phyloP scores from a whole-genome alignment of 2,888 invertebrate species.

The Zaprionus bogoriensis region DNA sequence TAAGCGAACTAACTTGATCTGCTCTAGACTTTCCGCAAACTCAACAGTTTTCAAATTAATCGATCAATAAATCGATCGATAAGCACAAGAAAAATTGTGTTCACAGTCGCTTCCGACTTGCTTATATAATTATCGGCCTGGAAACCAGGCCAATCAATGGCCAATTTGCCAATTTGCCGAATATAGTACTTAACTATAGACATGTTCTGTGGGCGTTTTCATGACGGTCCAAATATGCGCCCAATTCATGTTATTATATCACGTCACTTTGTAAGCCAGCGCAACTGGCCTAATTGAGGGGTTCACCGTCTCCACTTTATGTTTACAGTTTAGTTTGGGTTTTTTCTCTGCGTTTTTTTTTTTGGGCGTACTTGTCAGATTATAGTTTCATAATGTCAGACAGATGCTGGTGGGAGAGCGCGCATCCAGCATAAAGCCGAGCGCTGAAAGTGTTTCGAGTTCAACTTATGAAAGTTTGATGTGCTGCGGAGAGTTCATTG shows the following conservation, averaged over 20 bases:
- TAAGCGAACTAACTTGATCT: neutral
- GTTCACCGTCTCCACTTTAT: slow-evolving; percentile 1
- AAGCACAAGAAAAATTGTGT: neutral
- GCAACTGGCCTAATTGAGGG: slow-evolving; percentile 49
- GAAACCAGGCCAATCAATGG: slow-evolving; percentile 16
- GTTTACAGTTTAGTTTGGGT: neutral
- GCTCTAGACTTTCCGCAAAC: too few species aligned
- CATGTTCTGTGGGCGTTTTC: slow-evolving; percentile 42
- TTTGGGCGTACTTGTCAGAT: slow-evolving; percentile 48
- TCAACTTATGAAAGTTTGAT: slow-evolving; percentile 30
- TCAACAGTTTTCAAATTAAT: neutral
- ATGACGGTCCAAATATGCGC: slow-evolving; percentile 57
- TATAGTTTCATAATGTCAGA: slow-evolving; percentile 36
- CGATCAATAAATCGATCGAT: neutral
- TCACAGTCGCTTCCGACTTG: neutral
- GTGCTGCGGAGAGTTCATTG: slow-evolving; percentile 30
- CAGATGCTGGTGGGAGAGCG: slow-evolving; percentile 14
- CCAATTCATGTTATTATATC: slow-evolving; percentile 60
- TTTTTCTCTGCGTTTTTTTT: slow-evolving; percentile 32
- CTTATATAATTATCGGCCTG: neutral
- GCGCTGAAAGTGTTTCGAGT: slow-evolving; percentile 25
- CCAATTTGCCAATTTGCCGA: slow-evolving; percentile 31
- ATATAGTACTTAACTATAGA: slow-evolving; percentile 28
- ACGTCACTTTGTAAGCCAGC: slow-evolving; percentile 25
- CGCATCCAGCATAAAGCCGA: slow-evolving; percentile 9